Base-by-base conservation (phyloP, 2,113 vertebrate species). In the Cynoglossus semilaevis region DNA sequence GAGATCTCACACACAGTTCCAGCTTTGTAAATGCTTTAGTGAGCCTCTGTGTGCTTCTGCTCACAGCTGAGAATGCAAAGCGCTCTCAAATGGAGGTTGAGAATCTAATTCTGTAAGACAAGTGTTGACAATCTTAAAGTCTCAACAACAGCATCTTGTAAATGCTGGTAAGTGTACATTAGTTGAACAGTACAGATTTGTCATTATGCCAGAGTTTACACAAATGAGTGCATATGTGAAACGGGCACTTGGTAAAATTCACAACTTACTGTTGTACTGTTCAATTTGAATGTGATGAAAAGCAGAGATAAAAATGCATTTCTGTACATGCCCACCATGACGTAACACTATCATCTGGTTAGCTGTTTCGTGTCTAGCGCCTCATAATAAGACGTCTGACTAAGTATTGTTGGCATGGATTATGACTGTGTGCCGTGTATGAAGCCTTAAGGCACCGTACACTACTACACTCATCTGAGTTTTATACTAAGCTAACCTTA, bases 1-100 rank as follows among this genome's bases (percentile, higher is more conserved):
- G 46, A 76, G 77, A 76, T 86, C 67, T 78, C 81, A 84, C 74
- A 83, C 72, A 59, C 46, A 13, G 43, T 84, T 86, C 78, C 78
- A 87, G 78, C 62, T 77, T 69, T 79, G 52, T 70, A 77, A 84
- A 80, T 79, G 72, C 64, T 82, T 79, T 75, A 62, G 49, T 69
- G 66, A 81, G 77, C 66, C 76, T 81, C 78, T 69, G 68, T 78
- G 74, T 82, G 68, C 77, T 60, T 68, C 58, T 80, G 50, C 38
- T 58, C 76, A 70, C 85, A 90, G 86, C 88, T 88, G 87, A 85
- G 83, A 85, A 88, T 87, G 74, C 77, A 76, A 82, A 77, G 70
- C 53, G 51, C 61, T 85, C 77, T 82, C 82, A 84, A 62, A 85
- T 76, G 81, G 57, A 77, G 62, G 63, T 71, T 61, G 62, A 75